These are phyloP conservation scores for Miichthys miiuy DNA, from an alignment of 2,797 vertebrate genomes.

Conservation along the genomic window DNA sequence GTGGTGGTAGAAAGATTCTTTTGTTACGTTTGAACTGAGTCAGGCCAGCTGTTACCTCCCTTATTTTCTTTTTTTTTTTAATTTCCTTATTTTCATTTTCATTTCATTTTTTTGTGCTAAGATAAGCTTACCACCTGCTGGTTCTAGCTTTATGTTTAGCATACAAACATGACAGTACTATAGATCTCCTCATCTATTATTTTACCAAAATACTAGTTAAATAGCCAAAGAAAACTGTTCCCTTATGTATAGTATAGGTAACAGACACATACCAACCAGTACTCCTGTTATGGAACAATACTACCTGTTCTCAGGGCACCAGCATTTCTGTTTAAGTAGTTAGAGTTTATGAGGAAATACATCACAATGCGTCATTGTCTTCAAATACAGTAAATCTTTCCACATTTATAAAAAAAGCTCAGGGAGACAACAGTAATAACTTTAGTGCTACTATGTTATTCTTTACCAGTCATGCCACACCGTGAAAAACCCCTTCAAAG, in stretches of 20 bases:
- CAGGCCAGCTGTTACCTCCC: no score
- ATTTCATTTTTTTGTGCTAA: background rate
- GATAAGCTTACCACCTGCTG: background rate
- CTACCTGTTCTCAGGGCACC: background rate
- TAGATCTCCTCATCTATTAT: background rate
- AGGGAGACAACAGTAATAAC: background rate
- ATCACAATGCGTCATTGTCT: background rate
- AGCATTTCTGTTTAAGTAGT: background rate
- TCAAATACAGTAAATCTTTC: background rate
- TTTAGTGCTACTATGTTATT: slow-evolving; percentile 10
- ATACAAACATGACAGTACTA: background rate
- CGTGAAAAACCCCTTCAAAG: slow-evolving; percentile 30
- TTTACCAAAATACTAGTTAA: background rate
- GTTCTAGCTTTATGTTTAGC: slow-evolving; percentile 2
- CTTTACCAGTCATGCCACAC: slow-evolving; percentile 15
- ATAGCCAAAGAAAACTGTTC: background rate
- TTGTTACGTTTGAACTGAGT: background rate
- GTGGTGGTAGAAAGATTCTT: background rate
- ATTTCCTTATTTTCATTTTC: no score
- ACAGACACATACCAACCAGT: background rate
- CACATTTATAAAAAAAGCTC: background rate
- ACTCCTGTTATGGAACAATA: background rate
- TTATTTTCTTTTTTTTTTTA: no score
- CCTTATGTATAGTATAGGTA: background rate
- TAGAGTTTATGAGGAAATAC: background rate